Base-by-base conservation (phyloP, 1,140 invertebrate species). In the Psilanteris sp. region DNA sequence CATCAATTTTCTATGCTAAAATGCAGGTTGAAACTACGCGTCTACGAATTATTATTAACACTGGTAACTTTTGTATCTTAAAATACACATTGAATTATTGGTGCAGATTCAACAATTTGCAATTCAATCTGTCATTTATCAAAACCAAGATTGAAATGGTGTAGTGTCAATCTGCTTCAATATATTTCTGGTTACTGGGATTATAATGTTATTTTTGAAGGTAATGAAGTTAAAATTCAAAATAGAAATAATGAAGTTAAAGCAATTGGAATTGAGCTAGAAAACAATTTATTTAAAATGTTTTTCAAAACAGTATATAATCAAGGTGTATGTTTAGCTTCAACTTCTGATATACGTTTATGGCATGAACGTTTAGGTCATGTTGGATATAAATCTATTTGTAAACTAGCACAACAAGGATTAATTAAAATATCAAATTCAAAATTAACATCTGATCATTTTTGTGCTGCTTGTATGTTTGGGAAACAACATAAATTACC, bases 401-500 rank as follows among this genome's bases (percentile, higher is more conserved):
- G 16, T 3, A 7, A 59, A 36, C 6, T 24, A 3, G 22, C 16
- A 9, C 41, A 22, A 22, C 32, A 52, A 32, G 37, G 27, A 5
- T n/a, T 66, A 3, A 10, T 66, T 1, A 6, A 66, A 22, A 15
- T 67, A 4, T 9, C 31, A 10, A 13, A 64, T 8, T 20, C 18
- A 46, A 10, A 9, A 34, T 31, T 20, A 44, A 79, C n/a, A 41
- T 73, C 9, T n/a, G n/a, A n/a, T n/a, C n/a, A n/a, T n/a, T 55
- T 55, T 18, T 86, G 82, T 68, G 83, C 87, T 55, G 80, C 66
- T 29, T 87, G 86, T 67, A 73, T 83, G 24, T 48, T 55, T 6
- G 84, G 85, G 31, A 88, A 88, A 71, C 81, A 81, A 14, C 82
- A 85, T 68, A 10, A 81, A 14, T 57, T 77, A 14, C 66, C 79